phyloP scores from a whole-genome alignment of 2,113 vertebrate genomes.

The Leuciscus idus region DNA sequence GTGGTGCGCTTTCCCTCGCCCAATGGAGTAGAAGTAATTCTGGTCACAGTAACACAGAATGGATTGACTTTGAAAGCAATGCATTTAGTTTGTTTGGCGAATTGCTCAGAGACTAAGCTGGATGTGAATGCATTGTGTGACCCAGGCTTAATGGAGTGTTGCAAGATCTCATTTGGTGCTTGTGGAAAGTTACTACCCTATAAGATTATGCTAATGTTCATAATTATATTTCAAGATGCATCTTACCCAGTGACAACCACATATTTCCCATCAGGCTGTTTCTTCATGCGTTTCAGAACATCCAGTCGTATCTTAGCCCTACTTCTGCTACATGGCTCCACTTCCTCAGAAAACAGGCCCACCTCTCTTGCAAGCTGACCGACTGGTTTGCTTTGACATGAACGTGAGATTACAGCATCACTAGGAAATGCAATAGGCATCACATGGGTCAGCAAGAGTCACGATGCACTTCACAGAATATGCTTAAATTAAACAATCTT shows the following conservation, averaged over 20 bases:
- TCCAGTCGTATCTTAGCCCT: conserved; percentile 83
- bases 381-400: conserved; percentile 78
- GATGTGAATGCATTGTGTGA: not conserved
- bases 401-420: conserved; percentile 80
- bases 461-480: not conserved
- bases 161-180: not conserved
- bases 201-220: conserved; percentile 4
- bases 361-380: conserved; percentile 78
- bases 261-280: conserved; percentile 83
- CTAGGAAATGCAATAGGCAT: conserved; percentile 62
- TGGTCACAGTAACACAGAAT: conserved; percentile 54
- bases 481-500: not conserved
- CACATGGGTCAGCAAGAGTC: not conserved
- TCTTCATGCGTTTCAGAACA: conserved; percentile 75
- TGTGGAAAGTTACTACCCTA: not conserved
- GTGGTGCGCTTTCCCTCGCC: conserved; percentile 86
- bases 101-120: not conserved
- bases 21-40: conserved; percentile 84
- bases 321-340: conserved; percentile 79
- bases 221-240: conserved; percentile 15
- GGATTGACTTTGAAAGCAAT: not conserved
- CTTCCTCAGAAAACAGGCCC: conserved; percentile 80
- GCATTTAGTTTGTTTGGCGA: not conserved
- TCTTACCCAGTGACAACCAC: conserved; percentile 85
- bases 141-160: not conserved